Evolutionary conservation across 2,797 vertebrate species (phyloP).

Genomic region (Prionace glauca): DNA sequence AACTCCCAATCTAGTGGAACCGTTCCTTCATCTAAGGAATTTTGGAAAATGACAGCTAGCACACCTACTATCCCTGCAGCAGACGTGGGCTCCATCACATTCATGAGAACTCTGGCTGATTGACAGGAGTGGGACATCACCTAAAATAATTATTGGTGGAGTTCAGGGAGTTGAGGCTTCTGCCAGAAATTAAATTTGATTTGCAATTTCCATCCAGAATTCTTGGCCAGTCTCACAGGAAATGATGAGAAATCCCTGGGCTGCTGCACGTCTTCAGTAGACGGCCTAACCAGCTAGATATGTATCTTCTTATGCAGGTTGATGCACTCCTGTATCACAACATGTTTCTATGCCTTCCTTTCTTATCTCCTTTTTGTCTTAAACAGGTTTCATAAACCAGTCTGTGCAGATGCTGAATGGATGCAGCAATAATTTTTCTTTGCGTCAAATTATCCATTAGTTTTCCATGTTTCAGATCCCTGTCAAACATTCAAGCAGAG

Average conservation of each 20-base stretch:
- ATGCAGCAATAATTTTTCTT: background rate
- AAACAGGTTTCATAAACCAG: background rate
- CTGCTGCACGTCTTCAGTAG: background rate
- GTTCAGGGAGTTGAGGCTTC: conserved; percentile 13
- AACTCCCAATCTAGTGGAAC: too few relatives aligned
- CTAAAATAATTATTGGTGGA: conserved; percentile 18
- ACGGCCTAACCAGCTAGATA: background rate
- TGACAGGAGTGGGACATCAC: background rate
- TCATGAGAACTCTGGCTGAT: background rate
- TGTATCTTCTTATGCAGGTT: background rate
- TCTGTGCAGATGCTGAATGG: background rate
- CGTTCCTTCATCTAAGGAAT: too few relatives aligned
- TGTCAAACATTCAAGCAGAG: background rate
- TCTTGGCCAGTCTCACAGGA: background rate
- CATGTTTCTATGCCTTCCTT: background rate
- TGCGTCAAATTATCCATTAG: background rate
- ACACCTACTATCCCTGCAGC: background rate
- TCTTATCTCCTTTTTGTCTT: background rate
- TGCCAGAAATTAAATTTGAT: conserved; percentile 3
- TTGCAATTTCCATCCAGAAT: conserved; percentile 16
- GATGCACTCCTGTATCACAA: background rate
- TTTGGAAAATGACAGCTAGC: too few relatives aligned
- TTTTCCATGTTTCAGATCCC: background rate
- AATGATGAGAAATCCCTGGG: background rate
- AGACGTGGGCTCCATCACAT: background rate